Evolutionary conservation across 1,140 invertebrate genomes (phyloP).

Genomic region (Drosophila varians): DNA sequence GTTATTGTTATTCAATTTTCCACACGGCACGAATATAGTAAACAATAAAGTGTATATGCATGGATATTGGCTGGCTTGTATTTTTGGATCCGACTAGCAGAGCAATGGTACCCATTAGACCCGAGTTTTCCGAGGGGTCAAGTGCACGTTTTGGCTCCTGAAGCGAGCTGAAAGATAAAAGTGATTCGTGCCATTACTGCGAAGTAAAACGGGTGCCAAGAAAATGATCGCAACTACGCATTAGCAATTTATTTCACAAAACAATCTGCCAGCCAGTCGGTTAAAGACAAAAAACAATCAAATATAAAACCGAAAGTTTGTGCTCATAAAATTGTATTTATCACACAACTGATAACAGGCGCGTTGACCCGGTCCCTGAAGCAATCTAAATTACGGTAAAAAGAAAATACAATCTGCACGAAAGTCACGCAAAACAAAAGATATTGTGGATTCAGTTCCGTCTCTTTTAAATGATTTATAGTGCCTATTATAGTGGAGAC

Average conservation of each 20-base stretch:
- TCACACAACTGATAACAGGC: slow-evolving; percentile 25
- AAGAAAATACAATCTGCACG: background rate
- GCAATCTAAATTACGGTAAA: slow-evolving; percentile 24
- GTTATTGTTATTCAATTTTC: slow-evolving; percentile 27
- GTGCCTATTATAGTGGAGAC: too few relatives aligned
- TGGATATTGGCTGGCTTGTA: slow-evolving; percentile 33
- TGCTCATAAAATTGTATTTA: background rate
- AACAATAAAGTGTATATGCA: slow-evolving; percentile 45
- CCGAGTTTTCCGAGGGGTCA: slow-evolving; percentile 13
- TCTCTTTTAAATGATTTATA: background rate
- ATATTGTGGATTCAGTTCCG: background rate
- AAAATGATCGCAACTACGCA: slow-evolving; percentile 40
- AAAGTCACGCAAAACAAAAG: background rate
- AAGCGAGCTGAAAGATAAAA: slow-evolving; percentile 4
- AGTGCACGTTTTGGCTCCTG: slow-evolving; percentile 4
- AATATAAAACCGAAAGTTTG: slow-evolving; percentile 12
- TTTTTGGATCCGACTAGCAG: slow-evolving; percentile 19
- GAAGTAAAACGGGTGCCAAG: slow-evolving; percentile 31
- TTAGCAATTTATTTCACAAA: slow-evolving; percentile 27
- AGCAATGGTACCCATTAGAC: background rate
- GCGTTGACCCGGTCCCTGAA: slow-evolving; percentile 27
- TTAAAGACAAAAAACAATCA: background rate
- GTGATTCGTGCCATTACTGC: slow-evolving; percentile 23
- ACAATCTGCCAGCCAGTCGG: slow-evolving; percentile 4
- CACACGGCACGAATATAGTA: slow-evolving; percentile 34